Evolutionary conservation across 2,888 invertebrate species (phyloP).

Genomic region (Nemotelus nigrinus): DNA sequence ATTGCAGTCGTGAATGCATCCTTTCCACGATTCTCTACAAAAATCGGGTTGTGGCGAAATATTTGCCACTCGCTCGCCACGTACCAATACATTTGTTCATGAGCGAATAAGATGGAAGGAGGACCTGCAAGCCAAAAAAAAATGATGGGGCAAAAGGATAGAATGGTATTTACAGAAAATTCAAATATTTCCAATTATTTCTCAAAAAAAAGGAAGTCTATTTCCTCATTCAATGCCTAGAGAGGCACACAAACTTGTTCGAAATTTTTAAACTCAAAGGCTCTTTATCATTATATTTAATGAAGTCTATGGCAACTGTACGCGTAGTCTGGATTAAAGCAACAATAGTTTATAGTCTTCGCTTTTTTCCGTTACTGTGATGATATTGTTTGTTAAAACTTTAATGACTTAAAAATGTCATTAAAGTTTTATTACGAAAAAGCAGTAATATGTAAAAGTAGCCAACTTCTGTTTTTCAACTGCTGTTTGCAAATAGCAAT

Average conservation of each 20-base stretch:
- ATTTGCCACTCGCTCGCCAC: slow-evolving; percentile 82
- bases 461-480: too few species aligned
- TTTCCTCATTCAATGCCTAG: neutral
- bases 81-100: slow-evolving; percentile 83
- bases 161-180: slow-evolving; percentile 83
- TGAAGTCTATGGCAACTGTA: slow-evolving; percentile 56
- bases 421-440: too few species aligned
- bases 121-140: slow-evolving; percentile 92
- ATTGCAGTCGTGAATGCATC: slow-evolving; percentile 83
- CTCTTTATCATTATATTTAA: slow-evolving; percentile 67
- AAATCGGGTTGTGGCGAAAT: slow-evolving; percentile 74
- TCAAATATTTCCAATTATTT: slow-evolving; percentile 82
- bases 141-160: slow-evolving; percentile 83
- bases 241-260: slow-evolving; percentile 66
- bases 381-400: too few species aligned
- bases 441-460: too few species aligned
- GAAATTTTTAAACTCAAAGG: slow-evolving; percentile 77
- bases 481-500: too few species aligned
- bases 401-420: too few species aligned
- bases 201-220: slow-evolving; percentile 61
- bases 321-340: slow-evolving; percentile 96
- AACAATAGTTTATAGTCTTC: slow-evolving; percentile 91
- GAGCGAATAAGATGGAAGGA: slow-evolving; percentile 96
- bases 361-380: slow-evolving; percentile 66
- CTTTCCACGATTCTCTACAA: slow-evolving; percentile 90